phyloP scores from a whole-genome alignment of 2,888 invertebrate species.

The Zygothrica quintamaculata region DNA sequence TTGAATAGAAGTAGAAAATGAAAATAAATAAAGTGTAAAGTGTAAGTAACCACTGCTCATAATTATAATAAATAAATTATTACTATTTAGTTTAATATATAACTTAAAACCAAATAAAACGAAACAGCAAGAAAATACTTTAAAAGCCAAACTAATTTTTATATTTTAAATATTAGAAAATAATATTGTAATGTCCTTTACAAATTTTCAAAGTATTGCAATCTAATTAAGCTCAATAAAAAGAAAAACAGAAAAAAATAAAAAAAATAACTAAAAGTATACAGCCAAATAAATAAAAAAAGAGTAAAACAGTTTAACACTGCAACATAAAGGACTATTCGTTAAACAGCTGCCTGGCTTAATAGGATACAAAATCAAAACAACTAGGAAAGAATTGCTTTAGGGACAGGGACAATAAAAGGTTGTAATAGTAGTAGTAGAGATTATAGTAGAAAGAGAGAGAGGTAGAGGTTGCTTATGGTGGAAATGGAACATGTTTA shows the following conservation, averaged over 20 bases:
- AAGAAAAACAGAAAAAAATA: conserved; percentile 34
- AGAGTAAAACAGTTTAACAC: conserved; percentile 18
- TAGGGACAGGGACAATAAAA: conserved; percentile 7
- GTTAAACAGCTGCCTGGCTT: neutral
- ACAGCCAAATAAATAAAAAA: conserved; percentile 36
- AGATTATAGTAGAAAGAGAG: neutral
- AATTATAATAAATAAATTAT: conserved; percentile 10
- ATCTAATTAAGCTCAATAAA: conserved; percentile 62
- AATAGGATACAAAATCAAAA: neutral
- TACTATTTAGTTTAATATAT: neutral
- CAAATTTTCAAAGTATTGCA: conserved; percentile 81
- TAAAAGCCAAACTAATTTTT: conserved; percentile 1
- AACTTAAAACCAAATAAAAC: conserved; percentile 18
- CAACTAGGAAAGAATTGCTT: neutral
- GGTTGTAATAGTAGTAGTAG: conserved; percentile 1
- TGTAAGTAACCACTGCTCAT: conserved; percentile 40
- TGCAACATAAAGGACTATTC: too few species aligned
- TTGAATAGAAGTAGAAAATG: conserved; percentile 58
- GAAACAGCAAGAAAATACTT: neutral
- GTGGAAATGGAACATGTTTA: conserved; percentile 30
- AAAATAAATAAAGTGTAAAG: conserved; percentile 68
- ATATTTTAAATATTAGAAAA: too few species aligned
- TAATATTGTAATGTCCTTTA: conserved; percentile 15
- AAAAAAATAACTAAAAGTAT: conserved; percentile 33
- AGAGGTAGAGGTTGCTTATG: neutral